A percentile compares a stretch with the other conserved stretches of the same genome.
Evolutionary conservation across 2,113 vertebrate species (phyloP).

Genomic region (Egretta garzetta): DNA sequence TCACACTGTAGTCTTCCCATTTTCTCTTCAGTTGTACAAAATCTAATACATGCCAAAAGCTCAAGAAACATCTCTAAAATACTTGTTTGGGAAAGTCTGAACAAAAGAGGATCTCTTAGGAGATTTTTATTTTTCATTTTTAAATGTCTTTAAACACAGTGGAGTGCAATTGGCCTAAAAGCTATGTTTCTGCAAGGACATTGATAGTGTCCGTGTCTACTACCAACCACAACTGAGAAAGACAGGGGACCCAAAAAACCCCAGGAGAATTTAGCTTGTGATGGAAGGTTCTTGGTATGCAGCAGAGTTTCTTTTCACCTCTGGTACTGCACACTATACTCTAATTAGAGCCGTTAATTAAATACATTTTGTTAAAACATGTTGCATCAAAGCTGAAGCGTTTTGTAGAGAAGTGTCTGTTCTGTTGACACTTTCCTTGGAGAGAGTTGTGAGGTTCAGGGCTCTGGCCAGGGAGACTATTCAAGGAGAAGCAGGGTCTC

Average conservation of each 20-base stretch:
- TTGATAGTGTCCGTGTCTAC: neutral
- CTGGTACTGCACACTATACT: neutral
- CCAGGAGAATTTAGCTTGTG: neutral
- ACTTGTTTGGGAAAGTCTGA: neutral
- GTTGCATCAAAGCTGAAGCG: neutral
- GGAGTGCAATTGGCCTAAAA: neutral
- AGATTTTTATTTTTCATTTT: neutral
- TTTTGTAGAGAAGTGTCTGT: neutral
- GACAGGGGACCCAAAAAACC: neutral
- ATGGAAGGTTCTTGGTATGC: neutral
- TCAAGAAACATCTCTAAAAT: neutral
- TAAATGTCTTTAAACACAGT: neutral
- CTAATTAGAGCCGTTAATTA: conserved; percentile 22
- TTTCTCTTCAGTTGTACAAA: neutral
- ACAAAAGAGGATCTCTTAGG: neutral
- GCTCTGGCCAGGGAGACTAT: neutral
- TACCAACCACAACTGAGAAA: neutral
- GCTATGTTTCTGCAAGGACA: neutral
- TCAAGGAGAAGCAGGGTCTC: neutral
- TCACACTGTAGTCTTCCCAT: neutral
- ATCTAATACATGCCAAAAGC: neutral
- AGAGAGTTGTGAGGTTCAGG: neutral
- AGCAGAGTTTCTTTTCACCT: conserved; percentile 18
- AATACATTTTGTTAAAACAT: neutral
- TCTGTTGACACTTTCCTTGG: neutral